phyloP scores from a whole-genome alignment of 2,797 vertebrate species.

The Chelon auratus region DNA sequence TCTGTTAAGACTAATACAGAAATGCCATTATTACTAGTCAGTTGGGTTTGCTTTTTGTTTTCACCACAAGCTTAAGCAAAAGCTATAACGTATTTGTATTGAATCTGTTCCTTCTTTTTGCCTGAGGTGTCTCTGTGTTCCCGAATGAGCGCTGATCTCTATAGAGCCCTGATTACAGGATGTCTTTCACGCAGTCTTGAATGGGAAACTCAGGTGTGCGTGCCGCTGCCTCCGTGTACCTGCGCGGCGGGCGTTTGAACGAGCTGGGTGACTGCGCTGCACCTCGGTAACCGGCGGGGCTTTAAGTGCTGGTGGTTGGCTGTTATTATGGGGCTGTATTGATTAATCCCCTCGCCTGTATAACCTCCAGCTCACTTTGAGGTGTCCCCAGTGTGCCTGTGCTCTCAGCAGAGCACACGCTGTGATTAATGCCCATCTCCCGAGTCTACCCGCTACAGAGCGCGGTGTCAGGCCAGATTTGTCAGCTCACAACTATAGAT shows the following conservation, averaged over 20 bases:
- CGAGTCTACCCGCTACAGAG: constrained; percentile 87
- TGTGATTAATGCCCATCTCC: constrained; percentile 93
- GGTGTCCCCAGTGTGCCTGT: constrained; percentile 84
- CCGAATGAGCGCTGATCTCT: background rate
- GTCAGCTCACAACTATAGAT: constrained; percentile 94
- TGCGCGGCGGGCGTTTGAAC: constrained; percentile 37
- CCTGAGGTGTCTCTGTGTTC: constrained; percentile 18
- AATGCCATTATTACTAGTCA: constrained; percentile 17
- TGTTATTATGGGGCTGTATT: constrained; percentile 88
- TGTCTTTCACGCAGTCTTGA: constrained; percentile 27
- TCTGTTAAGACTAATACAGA: no score
- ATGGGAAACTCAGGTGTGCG: constrained; percentile 29
- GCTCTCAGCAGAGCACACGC: constrained; percentile 84
- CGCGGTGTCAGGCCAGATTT: constrained; percentile 91
- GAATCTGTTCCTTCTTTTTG: constrained; percentile 22
- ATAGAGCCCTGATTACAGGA: constrained; percentile 3
- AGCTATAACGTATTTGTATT: constrained; percentile 16
- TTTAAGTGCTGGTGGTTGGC: constrained; percentile 80
- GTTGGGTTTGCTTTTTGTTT: constrained; percentile 35
- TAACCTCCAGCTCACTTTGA: constrained; percentile 92
- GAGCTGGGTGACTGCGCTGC: constrained; percentile 51
- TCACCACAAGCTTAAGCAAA: constrained; percentile 18
- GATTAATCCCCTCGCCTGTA: constrained; percentile 91
- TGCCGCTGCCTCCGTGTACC: constrained; percentile 30
- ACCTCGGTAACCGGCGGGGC: constrained; percentile 55